These are phyloP conservation scores for Thamnaconus septentrionalis DNA, from an alignment of 2,113 vertebrate genomes.

Conservation along the genomic window DNA sequence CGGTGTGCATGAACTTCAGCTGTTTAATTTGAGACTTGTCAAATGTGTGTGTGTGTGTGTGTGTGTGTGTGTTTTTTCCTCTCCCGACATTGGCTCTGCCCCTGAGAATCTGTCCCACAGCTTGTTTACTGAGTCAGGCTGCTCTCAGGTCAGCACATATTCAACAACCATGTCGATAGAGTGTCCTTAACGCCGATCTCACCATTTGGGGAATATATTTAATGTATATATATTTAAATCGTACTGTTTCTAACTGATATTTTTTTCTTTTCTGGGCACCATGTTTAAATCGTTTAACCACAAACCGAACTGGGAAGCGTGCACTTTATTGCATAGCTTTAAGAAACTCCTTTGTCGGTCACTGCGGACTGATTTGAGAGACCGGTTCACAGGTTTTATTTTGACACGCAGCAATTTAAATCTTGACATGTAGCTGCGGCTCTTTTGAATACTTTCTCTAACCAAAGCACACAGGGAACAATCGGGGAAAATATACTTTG, in stretches of 20 bases:
- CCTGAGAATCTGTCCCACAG: constrained; percentile 33
- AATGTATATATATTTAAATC: too few species aligned
- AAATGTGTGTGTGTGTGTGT: neutral
- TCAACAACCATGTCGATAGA: neutral
- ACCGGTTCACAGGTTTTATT: too few species aligned
- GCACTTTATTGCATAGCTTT: too few species aligned
- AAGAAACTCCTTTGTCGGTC: too few species aligned
- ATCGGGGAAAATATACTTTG: constrained; percentile 18
- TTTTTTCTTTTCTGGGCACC: too few species aligned
- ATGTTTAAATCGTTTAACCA: too few species aligned
- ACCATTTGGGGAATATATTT: too few species aligned
- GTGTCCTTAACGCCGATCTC: neutral
- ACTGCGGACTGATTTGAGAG: too few species aligned
- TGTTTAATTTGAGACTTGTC: constrained; percentile 22
- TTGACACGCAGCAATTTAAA: too few species aligned
- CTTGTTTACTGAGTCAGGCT: constrained; percentile 3
- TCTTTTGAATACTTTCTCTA: neutral
- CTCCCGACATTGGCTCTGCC: constrained; percentile 22
- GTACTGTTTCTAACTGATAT: too few species aligned
- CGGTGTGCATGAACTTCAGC: constrained; percentile 20
- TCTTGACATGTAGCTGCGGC: too few species aligned
- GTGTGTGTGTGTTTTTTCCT: constrained; percentile 9
- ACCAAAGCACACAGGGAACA: constrained; percentile 1
- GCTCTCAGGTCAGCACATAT: neutral
- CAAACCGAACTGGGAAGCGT: too few species aligned